Base-by-base conservation (phyloP, 92 coral and sea anemone genomes). In the Nematostella vectensis region DNA sequence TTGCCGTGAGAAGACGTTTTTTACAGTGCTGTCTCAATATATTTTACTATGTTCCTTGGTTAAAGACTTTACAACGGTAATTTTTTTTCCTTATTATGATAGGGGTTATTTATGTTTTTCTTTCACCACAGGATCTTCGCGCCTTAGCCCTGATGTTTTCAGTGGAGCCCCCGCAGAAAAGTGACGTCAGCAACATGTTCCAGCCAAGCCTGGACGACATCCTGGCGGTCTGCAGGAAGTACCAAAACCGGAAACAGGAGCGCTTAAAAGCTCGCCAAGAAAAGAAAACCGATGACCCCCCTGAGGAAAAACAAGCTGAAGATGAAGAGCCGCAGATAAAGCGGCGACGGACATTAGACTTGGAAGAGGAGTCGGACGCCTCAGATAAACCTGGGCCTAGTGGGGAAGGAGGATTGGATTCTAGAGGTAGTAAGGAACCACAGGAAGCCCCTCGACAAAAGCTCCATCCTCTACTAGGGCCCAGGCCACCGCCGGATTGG, bases 181-280 rank as follows among this genome's bases (percentile, higher is more conserved):
- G 87, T 2, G 88, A 85, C 49, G 68, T 85, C 25, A 85, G 94
- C 57, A 62, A 61, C 9, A 47, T 85, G 65, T 40, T 85, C 27
- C 70, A 65, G n/a, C 94, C 94, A n/a, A 85, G 94, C 50, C 65
- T 85, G 51, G 75, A 69, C 22, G 73, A 76, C 25, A 67, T 85
- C 30, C 50, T 79, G 53, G 71, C 57, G 11, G 74, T 85, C 20
- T 85, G 94, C 62, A 71, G 78, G 70, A 70, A 61, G 52, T 74
- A 75, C 62, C 94, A 85, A 59, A 50, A 31, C 50, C 50, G 57
- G 29, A 85, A 85, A 67, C 78, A 59, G 29, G 81, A 79, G 26
- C 71, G 65, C 55, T 39, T 51, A 17, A 82, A 71, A 55, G 57
- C 61, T 25, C 72, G 69, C 33, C 50, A 50, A 11, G 48, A 40